Percentiles rank a stretch among this genome's conserved stretches.
phyloP scores from a whole-genome alignment of 2,113 vertebrate genomes.

The Toxotes chatareus region DNA sequence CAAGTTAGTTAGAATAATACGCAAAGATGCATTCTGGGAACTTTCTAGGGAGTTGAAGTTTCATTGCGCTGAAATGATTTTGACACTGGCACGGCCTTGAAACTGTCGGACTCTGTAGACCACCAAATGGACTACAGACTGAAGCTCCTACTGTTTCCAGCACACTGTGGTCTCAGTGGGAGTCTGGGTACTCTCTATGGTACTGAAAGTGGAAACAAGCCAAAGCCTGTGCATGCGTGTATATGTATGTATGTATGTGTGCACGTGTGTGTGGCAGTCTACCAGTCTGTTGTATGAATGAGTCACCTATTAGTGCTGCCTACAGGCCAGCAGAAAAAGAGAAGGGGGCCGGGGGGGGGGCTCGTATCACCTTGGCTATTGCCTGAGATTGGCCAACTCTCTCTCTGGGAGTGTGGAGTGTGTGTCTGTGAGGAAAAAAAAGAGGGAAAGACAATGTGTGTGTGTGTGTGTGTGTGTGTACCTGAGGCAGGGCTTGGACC shows the following conservation, averaged over 20 bases:
- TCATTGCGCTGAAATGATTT: constrained; percentile 10
- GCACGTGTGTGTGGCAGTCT: neutral
- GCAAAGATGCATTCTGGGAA: constrained; percentile 5
- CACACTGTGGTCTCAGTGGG: constrained; percentile 44
- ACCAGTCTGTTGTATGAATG: constrained; percentile 40
- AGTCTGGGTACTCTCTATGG: constrained; percentile 53
- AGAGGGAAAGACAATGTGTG: neutral
- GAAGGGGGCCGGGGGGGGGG: neutral
- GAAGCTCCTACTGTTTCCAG: constrained; percentile 17
- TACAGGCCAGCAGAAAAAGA: constrained; percentile 37
- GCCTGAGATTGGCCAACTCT: constrained; percentile 19
- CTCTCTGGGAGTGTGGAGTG: neutral
- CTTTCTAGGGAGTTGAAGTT: neutral
- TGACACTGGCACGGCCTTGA: neutral
- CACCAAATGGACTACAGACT: constrained; percentile 36
- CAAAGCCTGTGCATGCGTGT: constrained; percentile 21
- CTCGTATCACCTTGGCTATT: constrained; percentile 7
- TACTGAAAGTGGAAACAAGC: constrained; percentile 54
- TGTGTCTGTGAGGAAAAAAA: constrained; percentile 14
- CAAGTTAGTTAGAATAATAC: neutral
- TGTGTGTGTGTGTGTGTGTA: constrained; percentile 40
- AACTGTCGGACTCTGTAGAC: constrained; percentile 20
- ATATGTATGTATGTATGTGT: neutral
- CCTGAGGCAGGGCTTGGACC: constrained; percentile 91
- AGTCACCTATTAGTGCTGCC: constrained; percentile 54